Evolutionary conservation across 2,113 vertebrate genomes (phyloP).

Genomic region (Trematocara stigmaticum): DNA sequence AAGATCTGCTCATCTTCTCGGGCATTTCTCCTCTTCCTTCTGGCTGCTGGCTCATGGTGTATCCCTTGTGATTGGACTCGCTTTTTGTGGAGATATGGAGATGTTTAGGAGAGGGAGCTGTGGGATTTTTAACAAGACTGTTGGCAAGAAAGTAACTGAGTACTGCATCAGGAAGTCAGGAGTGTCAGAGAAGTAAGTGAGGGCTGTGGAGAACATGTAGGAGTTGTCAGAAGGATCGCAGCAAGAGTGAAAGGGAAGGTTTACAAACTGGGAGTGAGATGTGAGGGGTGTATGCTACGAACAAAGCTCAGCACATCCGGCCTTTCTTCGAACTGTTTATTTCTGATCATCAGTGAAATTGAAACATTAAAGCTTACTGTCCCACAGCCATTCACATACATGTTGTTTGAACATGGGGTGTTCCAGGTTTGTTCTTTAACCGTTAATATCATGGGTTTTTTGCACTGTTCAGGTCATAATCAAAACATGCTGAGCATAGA

Average conservation of each 20-base stretch:
- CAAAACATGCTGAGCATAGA: background rate
- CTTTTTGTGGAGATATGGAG: background rate
- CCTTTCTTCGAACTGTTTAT: rapidly evolving
- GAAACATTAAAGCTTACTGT: background rate
- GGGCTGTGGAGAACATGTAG: background rate
- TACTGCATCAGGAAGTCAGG: background rate
- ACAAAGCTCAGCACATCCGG: background rate
- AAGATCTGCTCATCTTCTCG: background rate
- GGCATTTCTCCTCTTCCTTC: background rate
- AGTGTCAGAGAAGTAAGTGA: background rate
- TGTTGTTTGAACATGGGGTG: background rate
- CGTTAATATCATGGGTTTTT: background rate
- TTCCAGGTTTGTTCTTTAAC: background rate
- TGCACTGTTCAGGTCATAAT: background rate
- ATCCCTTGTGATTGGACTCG: background rate
- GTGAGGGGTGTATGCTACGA: rapidly evolving
- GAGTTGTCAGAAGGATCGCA: background rate
- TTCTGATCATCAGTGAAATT: background rate
- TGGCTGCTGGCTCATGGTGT: background rate
- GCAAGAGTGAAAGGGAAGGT: background rate
- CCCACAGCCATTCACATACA: background rate
- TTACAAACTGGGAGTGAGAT: background rate
- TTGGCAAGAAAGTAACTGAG: background rate
- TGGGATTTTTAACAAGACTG: background rate
- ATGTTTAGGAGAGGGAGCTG: background rate